phyloP scores from a whole-genome alignment of 1,140 invertebrate genomes.

The Lineus longissimus region DNA sequence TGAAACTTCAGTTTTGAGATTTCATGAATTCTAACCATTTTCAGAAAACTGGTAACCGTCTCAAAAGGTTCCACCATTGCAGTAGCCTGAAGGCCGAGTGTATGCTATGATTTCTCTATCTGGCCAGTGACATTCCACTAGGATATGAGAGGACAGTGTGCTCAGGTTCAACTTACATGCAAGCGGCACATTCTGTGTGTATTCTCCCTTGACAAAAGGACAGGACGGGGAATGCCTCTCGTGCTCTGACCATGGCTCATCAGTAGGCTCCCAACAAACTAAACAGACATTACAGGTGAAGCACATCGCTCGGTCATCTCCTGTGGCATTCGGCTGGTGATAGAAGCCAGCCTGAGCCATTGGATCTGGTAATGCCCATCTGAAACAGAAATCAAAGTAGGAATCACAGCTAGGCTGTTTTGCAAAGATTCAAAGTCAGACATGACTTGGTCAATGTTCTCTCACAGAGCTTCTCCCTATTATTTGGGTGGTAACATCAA shows the following conservation, averaged over 20 bases:
- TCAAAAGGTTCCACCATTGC: too few species aligned
- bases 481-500: too few species aligned
- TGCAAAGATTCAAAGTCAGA: neutral
- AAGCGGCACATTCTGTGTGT: slow-evolving; percentile 92
- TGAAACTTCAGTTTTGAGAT: too few species aligned
- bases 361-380: slow-evolving; percentile 88
- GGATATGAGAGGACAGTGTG: neutral
- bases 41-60: too few species aligned
- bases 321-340: slow-evolving; percentile 81
- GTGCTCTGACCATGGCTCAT: slow-evolving; percentile 92
- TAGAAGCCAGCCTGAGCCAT: slow-evolving; percentile 96
- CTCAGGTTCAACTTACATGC: slow-evolving; percentile 26
- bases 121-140: too few species aligned
- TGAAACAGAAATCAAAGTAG: slow-evolving; percentile 50
- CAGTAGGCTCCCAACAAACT: slow-evolving; percentile 92
- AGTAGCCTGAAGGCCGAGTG: too few species aligned
- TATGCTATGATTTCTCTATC: too few species aligned
- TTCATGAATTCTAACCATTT: too few species aligned
- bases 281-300: slow-evolving; percentile 90
- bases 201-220: slow-evolving; percentile 88
- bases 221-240: slow-evolving; percentile 88
- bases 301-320: slow-evolving; percentile 90
- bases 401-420: too few species aligned
- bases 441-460: neutral
- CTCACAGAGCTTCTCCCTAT: too few species aligned